These are phyloP conservation scores for Esox lucius DNA, from an alignment of 2,797 vertebrate species.

Conservation along the genomic window DNA sequence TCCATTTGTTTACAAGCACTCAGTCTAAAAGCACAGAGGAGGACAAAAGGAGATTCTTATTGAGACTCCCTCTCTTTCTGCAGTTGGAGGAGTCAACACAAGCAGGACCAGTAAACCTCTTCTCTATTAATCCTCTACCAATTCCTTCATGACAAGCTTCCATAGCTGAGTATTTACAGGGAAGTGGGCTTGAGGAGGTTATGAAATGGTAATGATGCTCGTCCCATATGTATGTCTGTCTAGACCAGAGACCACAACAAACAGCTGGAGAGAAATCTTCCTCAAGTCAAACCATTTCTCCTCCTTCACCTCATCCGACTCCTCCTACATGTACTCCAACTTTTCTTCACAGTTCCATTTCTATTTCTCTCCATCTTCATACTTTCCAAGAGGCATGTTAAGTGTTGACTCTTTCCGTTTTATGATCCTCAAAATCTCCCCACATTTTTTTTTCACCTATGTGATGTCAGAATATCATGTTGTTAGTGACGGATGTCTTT, in stretches of 20 bases:
- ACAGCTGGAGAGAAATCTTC: neutral
- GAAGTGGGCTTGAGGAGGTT: neutral
- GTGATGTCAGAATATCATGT: neutral
- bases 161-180: constrained; percentile 34
- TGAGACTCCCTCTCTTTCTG: neutral
- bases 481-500: constrained; percentile 49
- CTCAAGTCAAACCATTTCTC: neutral
- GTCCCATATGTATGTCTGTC: neutral
- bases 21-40: constrained; percentile 19
- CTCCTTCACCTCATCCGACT: neutral
- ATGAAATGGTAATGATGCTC: neutral
- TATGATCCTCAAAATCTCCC: neutral
- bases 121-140: constrained; percentile 22
- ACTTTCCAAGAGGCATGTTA: neutral
- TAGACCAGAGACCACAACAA: neutral
- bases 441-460: too few relatives aligned
- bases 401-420: neutral
- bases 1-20: constrained; percentile 42
- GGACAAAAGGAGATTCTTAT: neutral
- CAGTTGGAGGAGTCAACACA: constrained; percentile 7
- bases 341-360: neutral
- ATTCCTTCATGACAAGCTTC: constrained; percentile 19
- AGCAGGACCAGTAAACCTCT: constrained; percentile 28
- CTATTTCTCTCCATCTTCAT: neutral
- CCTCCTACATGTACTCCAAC: neutral